Conservation (phyloP, 2,888 invertebrate species). For the Zootermopsis nevadensis region DNA sequence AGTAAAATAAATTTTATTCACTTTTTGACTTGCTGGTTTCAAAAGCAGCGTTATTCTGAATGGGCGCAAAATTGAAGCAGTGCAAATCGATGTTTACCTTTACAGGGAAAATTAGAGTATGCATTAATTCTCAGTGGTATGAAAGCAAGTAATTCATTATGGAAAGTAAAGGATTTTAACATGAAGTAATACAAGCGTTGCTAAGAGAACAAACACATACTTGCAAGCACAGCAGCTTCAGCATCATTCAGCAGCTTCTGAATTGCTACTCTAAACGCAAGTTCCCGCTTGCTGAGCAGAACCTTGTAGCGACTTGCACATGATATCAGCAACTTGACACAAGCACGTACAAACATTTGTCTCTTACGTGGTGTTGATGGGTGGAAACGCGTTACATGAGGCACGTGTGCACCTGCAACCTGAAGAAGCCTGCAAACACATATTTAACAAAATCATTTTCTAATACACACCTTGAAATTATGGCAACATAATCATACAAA, state of each 20-base stretch:
- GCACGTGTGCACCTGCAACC: slow-evolving; percentile 70
- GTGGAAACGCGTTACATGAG: slow-evolving; percentile 62
- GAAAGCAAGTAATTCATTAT: too few relatives aligned
- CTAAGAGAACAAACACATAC: slow-evolving; percentile 57
- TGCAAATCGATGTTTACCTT: too few relatives aligned
- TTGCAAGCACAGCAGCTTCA: slow-evolving; percentile 64
- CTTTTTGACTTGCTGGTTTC: too few relatives aligned
- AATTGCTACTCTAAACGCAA: slow-evolving; percentile 65
- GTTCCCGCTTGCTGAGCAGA: slow-evolving; percentile 64
- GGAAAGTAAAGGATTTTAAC: too few relatives aligned
- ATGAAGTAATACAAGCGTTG: too few relatives aligned
- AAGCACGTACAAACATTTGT: slow-evolving; percentile 71
- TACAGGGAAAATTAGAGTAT: too few relatives aligned
- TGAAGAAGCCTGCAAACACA: slow-evolving; percentile 69
- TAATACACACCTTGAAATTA: too few relatives aligned
- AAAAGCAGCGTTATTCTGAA: too few relatives aligned
- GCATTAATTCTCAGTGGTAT: too few relatives aligned
- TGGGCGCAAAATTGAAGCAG: too few relatives aligned
- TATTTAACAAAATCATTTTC: slow-evolving; percentile 27
- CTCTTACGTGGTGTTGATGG: slow-evolving; percentile 68
- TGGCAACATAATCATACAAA: too few relatives aligned
- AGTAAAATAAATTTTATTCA: too few relatives aligned
- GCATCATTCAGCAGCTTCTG: slow-evolving; percentile 66
- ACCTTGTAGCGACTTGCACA: slow-evolving; percentile 68
- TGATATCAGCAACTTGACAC: slow-evolving; percentile 69